Evolutionary conservation across 2,113 vertebrate species (phyloP).

Genomic region (Eonycteris spelaea): DNA sequence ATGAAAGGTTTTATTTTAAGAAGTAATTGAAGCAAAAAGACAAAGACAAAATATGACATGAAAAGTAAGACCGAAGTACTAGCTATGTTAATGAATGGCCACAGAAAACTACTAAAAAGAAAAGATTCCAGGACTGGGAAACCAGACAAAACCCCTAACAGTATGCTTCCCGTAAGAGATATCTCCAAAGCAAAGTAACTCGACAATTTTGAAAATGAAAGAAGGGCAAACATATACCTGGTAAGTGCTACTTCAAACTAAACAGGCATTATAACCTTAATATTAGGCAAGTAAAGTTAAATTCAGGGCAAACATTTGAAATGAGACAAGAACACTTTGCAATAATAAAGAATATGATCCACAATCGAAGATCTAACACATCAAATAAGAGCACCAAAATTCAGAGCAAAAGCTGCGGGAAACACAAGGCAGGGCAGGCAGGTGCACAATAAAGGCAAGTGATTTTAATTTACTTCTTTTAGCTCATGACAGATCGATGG

Average conservation of each 20-base stretch:
- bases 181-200: background rate
- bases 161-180: background rate
- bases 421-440: background rate
- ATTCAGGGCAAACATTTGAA: background rate
- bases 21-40: slow-evolving; percentile 18
- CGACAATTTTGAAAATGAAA: background rate
- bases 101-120: background rate
- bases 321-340: background rate
- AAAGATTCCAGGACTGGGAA: background rate
- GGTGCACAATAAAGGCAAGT: background rate
- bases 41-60: background rate
- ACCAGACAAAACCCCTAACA: background rate
- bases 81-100: background rate
- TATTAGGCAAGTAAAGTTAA: background rate
- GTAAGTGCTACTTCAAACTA: background rate
- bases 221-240: background rate
- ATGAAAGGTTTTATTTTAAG: slow-evolving; percentile 33
- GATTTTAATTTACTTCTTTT: background rate
- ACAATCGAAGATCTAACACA: background rate
- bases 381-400: background rate
- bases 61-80: slow-evolving; percentile 5
- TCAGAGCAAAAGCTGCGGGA: background rate
- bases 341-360: background rate
- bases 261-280: background rate
- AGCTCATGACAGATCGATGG: background rate